Evolutionary conservation across 2,797 vertebrate genomes (phyloP).

Genomic region (Pangasius djambal): DNA sequence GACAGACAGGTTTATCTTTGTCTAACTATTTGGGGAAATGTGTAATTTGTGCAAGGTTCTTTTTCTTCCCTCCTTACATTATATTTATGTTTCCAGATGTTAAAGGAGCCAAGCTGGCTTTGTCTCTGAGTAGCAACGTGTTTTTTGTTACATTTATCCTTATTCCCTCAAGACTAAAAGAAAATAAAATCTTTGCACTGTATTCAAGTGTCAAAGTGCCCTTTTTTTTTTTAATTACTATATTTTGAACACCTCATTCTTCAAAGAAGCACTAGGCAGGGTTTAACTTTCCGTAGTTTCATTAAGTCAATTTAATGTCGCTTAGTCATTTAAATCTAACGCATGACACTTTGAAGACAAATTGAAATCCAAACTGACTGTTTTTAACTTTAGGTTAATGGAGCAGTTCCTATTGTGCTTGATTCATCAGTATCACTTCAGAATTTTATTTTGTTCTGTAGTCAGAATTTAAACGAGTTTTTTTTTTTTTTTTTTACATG

Average conservation of each 20-base stretch:
- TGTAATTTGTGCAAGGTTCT: not conserved
- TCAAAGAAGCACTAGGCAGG: not conserved
- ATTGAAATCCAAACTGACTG: not conserved
- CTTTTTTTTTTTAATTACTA: not conserved
- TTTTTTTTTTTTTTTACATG: not conserved
- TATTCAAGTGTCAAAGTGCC: not conserved
- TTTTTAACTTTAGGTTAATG: not conserved
- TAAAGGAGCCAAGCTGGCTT: slow-evolving; percentile 14
- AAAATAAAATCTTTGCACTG: slow-evolving; percentile 18
- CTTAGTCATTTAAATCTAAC: not conserved
- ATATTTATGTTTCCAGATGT: not conserved
- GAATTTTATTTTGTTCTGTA: not conserved
- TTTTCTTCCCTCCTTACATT: not conserved
- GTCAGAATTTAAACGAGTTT: not conserved
- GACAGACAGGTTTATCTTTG: not conserved
- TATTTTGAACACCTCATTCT: not conserved
- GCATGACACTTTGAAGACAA: not conserved
- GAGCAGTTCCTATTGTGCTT: not conserved
- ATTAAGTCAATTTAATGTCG: not conserved
- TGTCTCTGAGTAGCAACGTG: not conserved
- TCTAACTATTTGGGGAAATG: not conserved
- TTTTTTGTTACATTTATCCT: not conserved
- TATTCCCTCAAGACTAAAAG: not conserved
- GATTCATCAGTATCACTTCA: not conserved
- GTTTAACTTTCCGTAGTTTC: not conserved